Evolutionary conservation across 2,888 invertebrate genomes (phyloP).

Genomic region (Drosophila birchii): DNA sequence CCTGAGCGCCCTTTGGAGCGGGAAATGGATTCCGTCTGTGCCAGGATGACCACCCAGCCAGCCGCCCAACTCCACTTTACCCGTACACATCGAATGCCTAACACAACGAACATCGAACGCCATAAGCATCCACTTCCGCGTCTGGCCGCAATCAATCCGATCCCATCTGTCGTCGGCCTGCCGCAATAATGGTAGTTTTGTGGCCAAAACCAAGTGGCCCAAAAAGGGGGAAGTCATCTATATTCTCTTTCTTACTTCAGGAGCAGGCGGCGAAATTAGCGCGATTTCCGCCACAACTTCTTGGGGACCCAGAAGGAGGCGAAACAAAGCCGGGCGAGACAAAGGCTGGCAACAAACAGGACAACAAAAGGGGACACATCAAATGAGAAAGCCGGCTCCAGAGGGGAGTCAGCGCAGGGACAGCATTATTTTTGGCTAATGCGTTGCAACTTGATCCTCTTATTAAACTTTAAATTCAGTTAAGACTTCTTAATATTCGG

Average conservation of each 20-base stretch:
- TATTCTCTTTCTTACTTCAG: not conserved
- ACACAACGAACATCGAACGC: conserved; percentile 10
- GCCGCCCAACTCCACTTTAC: conserved; percentile 15
- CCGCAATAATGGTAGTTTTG: conserved; percentile 47
- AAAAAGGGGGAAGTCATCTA: not conserved
- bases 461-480: not conserved
- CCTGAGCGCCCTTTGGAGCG: conserved; percentile 45
- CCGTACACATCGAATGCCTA: not conserved
- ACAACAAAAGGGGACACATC: conserved; percentile 5
- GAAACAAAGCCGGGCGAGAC: conserved; percentile 4
- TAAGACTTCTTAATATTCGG: not conserved
- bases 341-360: conserved; percentile 2
- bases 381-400: not conserved
- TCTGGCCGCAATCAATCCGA: conserved; percentile 35
- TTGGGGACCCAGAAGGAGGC: conserved; percentile 10
- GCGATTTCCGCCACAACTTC: conserved; percentile 67
- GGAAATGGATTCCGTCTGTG: conserved; percentile 9
- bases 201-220: conserved; percentile 18
- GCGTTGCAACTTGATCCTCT: not conserved
- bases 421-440: not conserved
- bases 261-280: conserved; percentile 74
- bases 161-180: conserved; percentile 35
- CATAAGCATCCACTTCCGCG: conserved; percentile 33
- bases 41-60: not conserved
- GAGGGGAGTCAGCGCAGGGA: not conserved